Conservation (phyloP, 2,113 vertebrate genomes). For the Zapornia atra region DNA sequence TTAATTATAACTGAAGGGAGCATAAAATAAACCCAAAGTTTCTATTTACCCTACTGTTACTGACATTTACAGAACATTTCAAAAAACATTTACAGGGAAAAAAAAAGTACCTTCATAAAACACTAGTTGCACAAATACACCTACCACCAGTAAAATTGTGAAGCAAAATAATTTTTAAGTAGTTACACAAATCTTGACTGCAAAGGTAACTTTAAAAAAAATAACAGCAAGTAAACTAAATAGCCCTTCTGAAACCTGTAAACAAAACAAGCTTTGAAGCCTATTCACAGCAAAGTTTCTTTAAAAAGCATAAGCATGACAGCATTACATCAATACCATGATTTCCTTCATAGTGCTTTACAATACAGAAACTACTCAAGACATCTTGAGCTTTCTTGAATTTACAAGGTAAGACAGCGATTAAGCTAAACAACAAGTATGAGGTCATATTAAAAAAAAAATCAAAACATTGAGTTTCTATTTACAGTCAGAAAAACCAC, state of each 20-base stretch:
- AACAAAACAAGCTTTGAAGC: not conserved
- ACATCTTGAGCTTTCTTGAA: not conserved
- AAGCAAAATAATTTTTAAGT: not conserved
- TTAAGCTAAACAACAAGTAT: not conserved
- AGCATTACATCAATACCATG: not conserved
- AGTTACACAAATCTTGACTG: not conserved
- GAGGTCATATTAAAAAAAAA: not conserved
- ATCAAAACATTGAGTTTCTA: not conserved
- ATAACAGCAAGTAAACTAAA: not conserved
- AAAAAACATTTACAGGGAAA: not conserved
- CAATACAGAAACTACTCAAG: not conserved
- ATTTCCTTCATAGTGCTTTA: not conserved
- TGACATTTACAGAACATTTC: not conserved
- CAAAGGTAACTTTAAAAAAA: not conserved
- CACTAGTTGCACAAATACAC: not conserved
- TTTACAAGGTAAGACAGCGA: not conserved
- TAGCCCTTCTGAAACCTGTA: not conserved
- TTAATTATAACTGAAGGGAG: not conserved
- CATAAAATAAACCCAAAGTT: not conserved
- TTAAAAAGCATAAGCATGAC: conserved; percentile 1
- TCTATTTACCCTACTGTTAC: not conserved
- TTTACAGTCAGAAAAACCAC: not conserved
- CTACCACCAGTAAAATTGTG: not conserved
- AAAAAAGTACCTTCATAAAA: not conserved
- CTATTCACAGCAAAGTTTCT: not conserved